Conservation (phyloP, 2,113 vertebrate species). For the Siniperca chuatsi region DNA sequence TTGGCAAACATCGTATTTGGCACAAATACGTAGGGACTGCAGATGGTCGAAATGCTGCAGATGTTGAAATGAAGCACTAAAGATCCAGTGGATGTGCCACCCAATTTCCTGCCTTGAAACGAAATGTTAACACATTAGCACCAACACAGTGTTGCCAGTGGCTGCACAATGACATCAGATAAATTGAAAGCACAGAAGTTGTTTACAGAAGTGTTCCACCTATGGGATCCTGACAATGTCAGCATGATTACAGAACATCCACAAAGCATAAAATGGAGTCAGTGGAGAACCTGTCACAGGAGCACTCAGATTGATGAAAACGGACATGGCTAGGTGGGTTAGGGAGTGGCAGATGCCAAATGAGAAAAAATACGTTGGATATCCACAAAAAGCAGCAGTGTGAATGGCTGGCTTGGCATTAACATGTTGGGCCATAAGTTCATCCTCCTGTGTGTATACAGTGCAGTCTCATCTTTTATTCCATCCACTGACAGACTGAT, state of each 20-base stretch:
- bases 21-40: constrained; percentile 19
- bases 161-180: constrained; percentile 30
- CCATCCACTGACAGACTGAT: constrained; percentile 46
- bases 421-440: constrained; percentile 27
- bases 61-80: constrained; percentile 41
- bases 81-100: constrained; percentile 9
- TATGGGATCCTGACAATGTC: constrained; percentile 32
- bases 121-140: constrained; percentile 34
- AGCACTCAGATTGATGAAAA: constrained; percentile 58
- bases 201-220: constrained; percentile 32
- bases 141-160: neutral
- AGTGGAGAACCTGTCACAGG: constrained; percentile 47
- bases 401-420: constrained; percentile 18
- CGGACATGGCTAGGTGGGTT: constrained; percentile 31
- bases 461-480: constrained; percentile 25
- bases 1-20: constrained; percentile 25
- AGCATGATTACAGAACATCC: constrained; percentile 49
- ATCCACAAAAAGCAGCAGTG: constrained; percentile 11
- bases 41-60: constrained; percentile 41
- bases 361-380: constrained; percentile 39
- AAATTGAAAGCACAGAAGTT: constrained; percentile 41
- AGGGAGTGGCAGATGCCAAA: constrained; percentile 55
- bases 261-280: constrained; percentile 55
- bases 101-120: neutral
- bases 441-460: constrained; percentile 7